Evolutionary conservation across 2,888 invertebrate species (phyloP).

Genomic region (Microdon myrmicae): DNA sequence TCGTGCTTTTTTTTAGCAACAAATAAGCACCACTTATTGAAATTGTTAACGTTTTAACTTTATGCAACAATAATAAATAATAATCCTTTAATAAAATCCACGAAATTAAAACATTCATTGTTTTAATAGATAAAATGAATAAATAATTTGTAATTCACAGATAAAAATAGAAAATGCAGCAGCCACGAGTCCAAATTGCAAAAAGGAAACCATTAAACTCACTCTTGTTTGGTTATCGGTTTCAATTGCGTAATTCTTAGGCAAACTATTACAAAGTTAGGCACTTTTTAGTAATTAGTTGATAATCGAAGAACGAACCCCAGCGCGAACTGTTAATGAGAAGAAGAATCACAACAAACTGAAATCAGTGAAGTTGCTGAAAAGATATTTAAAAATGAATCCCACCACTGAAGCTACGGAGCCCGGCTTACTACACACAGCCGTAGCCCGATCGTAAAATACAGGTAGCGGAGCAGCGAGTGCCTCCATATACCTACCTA

Average conservation of each 20-base stretch:
- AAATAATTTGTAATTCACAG: too few relatives aligned
- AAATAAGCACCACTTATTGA: too few relatives aligned
- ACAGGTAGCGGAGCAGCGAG: too few relatives aligned
- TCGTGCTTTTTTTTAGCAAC: too few relatives aligned
- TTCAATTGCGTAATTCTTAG: constrained; percentile 46
- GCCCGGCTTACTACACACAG: constrained; percentile 37
- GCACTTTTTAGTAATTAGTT: constrained; percentile 37
- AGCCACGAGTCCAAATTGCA: constrained; percentile 12
- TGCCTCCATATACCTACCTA: too few relatives aligned
- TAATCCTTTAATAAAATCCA: too few relatives aligned
- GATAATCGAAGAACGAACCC: constrained; percentile 21
- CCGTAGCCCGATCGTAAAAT: background rate
- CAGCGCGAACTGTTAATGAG: constrained; percentile 59
- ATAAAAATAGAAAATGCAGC: too few relatives aligned
- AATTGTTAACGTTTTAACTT: too few relatives aligned
- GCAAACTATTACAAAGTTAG: constrained; percentile 37
- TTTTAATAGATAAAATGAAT: too few relatives aligned
- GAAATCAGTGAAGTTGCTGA: constrained; percentile 60
- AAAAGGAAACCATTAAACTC: constrained; percentile 28
- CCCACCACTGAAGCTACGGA: constrained; percentile 34
- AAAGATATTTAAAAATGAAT: constrained; percentile 64
- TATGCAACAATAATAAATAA: too few relatives aligned
- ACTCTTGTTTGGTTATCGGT: constrained; percentile 43
- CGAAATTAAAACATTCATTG: too few relatives aligned
- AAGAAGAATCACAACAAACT: constrained; percentile 65